phyloP scores from a whole-genome alignment of 1,140 invertebrate genomes.

The Drosophila ficusphila region DNA sequence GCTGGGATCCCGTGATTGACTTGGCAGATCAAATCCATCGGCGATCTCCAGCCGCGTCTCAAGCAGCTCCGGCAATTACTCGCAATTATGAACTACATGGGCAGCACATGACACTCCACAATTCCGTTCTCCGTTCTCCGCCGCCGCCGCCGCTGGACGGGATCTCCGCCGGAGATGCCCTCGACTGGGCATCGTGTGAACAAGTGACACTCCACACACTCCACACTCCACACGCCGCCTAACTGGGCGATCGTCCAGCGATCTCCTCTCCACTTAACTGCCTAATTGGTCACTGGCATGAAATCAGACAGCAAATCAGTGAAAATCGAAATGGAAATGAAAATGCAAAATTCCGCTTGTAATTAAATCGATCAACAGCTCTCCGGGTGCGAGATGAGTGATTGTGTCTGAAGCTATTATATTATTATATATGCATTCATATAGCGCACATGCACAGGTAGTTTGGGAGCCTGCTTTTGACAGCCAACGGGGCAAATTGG shows the following conservation, averaged over 20 bases:
- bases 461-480: neutral
- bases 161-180: conserved; percentile 69
- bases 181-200: conserved; percentile 70
- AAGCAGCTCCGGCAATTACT: conserved; percentile 52
- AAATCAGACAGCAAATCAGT: conserved; percentile 29
- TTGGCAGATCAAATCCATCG: conserved; percentile 29
- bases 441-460: too few species aligned
- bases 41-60: conserved; percentile 23
- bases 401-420: conserved; percentile 15
- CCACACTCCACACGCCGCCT: neutral
- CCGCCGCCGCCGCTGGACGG: conserved; percentile 48
- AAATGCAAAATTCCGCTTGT: conserved; percentile 34
- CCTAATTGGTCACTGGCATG: conserved; percentile 62
- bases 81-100: conserved; percentile 75
- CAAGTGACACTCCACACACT: conserved; percentile 4
- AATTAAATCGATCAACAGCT: conserved; percentile 51
- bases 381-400: conserved; percentile 13
- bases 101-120: conserved; percentile 71
- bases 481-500: neutral
- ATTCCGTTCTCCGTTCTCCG: neutral
- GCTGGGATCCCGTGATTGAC: conserved; percentile 43
- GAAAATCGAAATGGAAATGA: conserved; percentile 7
- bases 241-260: neutral
- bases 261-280: conserved; percentile 38
- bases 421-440: too few species aligned